Percentiles rank a stretch among this genome's conserved stretches.
Evolutionary conservation across 2,113 vertebrate species (phyloP).

Genomic region (Procavia capensis): DNA sequence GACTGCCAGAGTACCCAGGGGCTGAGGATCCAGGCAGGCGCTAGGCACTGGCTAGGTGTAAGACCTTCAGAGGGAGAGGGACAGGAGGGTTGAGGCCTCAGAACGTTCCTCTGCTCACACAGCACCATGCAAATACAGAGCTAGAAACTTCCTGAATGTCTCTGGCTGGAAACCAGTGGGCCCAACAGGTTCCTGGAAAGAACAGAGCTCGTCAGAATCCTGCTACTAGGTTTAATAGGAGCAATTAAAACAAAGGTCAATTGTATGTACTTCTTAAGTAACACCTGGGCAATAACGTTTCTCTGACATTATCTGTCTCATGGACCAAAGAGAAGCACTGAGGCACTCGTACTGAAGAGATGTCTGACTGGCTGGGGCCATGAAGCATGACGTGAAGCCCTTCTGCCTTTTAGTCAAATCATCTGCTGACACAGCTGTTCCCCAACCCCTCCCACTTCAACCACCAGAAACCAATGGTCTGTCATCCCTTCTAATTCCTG

Average conservation of each 20-base stretch:
- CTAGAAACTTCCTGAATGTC: constrained; percentile 96
- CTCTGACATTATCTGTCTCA: not conserved
- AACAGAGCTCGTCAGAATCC: constrained; percentile 62
- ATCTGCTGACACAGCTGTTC: not conserved
- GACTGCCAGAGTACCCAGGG: not conserved
- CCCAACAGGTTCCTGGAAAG: constrained; percentile 93
- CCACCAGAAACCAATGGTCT: not conserved
- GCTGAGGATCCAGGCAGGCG: not conserved
- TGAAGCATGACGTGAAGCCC: not conserved
- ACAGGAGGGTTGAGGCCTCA: not conserved
- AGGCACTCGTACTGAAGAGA: not conserved
- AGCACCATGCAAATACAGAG: constrained; percentile 94
- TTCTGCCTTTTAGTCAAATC: not conserved
- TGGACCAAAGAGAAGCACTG: not conserved
- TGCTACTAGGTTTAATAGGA: not conserved
- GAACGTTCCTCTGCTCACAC: constrained; percentile 74
- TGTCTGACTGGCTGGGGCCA: rapidly evolving
- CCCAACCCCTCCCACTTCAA: not conserved
- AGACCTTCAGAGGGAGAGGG: not conserved
- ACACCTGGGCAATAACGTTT: not conserved
- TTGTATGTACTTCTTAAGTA: not conserved
- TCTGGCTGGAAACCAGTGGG: constrained; percentile 93
- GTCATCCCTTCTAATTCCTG: not conserved
- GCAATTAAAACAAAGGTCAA: constrained; percentile 31
- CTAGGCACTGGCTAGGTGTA: not conserved